Percentiles rank a stretch among this genome's conserved stretches.
These are phyloP conservation scores for Rhimphoctona megacephalus DNA, from an alignment of 2,888 invertebrate species.

Conservation along the genomic window DNA sequence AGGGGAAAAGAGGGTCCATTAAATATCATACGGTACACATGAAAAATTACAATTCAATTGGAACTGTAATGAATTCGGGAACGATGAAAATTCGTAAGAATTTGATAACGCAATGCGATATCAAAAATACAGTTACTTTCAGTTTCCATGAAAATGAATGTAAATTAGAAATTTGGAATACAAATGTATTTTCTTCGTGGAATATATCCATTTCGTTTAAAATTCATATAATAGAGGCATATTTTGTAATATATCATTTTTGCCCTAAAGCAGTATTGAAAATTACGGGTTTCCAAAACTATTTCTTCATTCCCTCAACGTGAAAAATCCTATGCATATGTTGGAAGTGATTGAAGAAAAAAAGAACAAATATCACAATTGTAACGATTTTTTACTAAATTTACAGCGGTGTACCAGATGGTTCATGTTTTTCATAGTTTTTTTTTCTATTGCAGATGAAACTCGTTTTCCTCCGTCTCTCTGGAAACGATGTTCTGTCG, in stretches of 20 bases:
- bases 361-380: constrained; percentile 31
- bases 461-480: neutral
- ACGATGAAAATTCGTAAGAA: neutral
- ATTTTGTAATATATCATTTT: neutral
- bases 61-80: neutral
- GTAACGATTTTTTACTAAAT: constrained; percentile 46
- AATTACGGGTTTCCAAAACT: neutral
- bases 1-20: neutral
- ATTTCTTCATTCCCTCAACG: neutral
- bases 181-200: too few species aligned
- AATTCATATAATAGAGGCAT: too few species aligned
- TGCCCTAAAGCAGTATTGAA: neutral
- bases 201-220: neutral
- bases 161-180: neutral
- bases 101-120: neutral
- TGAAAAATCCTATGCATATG: neutral
- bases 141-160: neutral
- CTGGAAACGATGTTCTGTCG: constrained; percentile 7
- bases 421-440: constrained; percentile 41
- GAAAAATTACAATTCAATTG: neutral
- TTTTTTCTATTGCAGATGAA: constrained; percentile 44
- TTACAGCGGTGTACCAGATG: constrained; percentile 52
- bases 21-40: neutral
- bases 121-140: neutral
- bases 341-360: constrained; percentile 10